These are phyloP conservation scores for Gallinago media DNA, from an alignment of 2,113 vertebrate species.

Conservation along the genomic window DNA sequence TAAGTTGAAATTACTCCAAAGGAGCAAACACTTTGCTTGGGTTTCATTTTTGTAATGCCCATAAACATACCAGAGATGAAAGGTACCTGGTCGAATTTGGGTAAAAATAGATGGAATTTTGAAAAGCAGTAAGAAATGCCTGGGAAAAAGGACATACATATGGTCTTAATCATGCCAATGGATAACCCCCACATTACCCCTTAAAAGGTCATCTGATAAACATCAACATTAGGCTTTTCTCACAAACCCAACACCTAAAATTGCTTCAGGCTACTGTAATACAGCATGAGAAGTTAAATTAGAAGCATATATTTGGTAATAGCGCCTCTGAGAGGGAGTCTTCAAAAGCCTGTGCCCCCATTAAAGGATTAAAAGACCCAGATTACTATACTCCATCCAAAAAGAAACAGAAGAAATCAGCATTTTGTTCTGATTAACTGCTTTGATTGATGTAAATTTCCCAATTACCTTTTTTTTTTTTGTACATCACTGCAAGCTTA, in stretches of 20 bases:
- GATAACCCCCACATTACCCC: slow-evolving; percentile 82
- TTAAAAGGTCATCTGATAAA: slow-evolving; percentile 92
- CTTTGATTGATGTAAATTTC: not conserved
- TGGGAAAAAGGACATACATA: slow-evolving; percentile 75
- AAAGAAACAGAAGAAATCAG: slow-evolving; percentile 25
- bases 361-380: slow-evolving; percentile 36
- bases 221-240: slow-evolving; percentile 83
- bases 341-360: slow-evolving; percentile 46
- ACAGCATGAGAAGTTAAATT: slow-evolving; percentile 79
- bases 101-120: slow-evolving; percentile 54
- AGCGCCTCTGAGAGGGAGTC: slow-evolving; percentile 51
- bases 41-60: not conserved
- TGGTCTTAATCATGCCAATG: slow-evolving; percentile 81
- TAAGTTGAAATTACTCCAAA: not conserved
- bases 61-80: slow-evolving; percentile 24
- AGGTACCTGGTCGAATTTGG: slow-evolving; percentile 14
- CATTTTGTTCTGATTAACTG: slow-evolving; percentile 46
- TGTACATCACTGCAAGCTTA: not conserved
- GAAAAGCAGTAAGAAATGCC: slow-evolving; percentile 39
- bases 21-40: not conserved
- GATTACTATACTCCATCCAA: not conserved
- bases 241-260: slow-evolving; percentile 82
- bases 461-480: not conserved
- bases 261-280: slow-evolving; percentile 63
- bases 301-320: slow-evolving; percentile 83